phyloP scores from a whole-genome alignment of 2,113 vertebrate species.

The Centropus unirufus region DNA sequence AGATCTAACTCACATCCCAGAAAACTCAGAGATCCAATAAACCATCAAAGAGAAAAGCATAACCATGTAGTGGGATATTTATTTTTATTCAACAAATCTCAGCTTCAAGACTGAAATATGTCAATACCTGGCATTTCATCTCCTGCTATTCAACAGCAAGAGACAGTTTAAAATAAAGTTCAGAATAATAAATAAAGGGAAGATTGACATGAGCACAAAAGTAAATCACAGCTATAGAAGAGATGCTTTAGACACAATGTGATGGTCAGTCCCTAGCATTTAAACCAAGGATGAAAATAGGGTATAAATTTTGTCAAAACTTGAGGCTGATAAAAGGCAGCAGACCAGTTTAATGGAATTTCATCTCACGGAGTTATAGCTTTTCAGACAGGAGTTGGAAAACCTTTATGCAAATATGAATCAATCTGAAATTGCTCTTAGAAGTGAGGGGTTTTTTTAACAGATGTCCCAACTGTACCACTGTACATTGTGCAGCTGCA shows the following conservation, averaged over 20 bases:
- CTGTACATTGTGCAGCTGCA: neutral
- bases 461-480: neutral
- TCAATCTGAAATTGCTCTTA: constrained; percentile 31
- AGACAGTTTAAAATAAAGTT: constrained; percentile 59
- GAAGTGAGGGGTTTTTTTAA: neutral
- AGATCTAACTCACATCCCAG: constrained; percentile 51
- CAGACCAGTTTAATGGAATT: constrained; percentile 49
- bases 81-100: constrained; percentile 58
- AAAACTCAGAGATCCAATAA: constrained; percentile 73
- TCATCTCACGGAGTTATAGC: constrained; percentile 7
- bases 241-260: neutral
- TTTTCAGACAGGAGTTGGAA: constrained; percentile 34
- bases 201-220: neutral
- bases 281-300: constrained; percentile 49
- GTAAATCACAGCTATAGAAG: constrained; percentile 1
- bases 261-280: constrained; percentile 45
- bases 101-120: neutral
- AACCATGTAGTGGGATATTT: constrained; percentile 53
- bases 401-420: constrained; percentile 42
- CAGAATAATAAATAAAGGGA: constrained; percentile 64
- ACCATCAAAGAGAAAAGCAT: constrained; percentile 63
- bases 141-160: constrained; percentile 35
- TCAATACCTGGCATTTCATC: constrained; percentile 60
- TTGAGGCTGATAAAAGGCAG: constrained; percentile 44
- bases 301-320: constrained; percentile 44